These are phyloP conservation scores for Archips crataeganus DNA, from an alignment of 2,888 invertebrate genomes.

Conservation along the genomic window DNA sequence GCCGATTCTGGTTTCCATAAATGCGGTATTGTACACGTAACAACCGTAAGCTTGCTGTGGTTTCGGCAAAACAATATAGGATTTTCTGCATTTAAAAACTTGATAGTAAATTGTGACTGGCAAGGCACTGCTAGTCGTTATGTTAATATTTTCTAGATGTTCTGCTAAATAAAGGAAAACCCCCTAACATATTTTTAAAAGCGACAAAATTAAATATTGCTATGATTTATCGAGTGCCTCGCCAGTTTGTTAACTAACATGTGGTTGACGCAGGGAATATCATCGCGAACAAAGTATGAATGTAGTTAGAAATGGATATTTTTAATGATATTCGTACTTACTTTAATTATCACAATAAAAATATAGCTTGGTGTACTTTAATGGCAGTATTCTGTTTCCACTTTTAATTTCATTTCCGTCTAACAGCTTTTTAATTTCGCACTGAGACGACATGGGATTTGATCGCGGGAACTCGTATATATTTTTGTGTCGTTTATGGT, in stretches of 20 bases:
- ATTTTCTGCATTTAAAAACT: conserved; percentile 15
- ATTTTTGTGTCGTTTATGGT: conserved; percentile 40
- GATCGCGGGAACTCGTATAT: conserved; percentile 34
- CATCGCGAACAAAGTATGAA: conserved; percentile 38
- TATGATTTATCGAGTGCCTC: not conserved
- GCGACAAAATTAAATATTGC: not conserved
- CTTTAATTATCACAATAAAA: conserved; percentile 28
- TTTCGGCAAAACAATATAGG: conserved; percentile 5
- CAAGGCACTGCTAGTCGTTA: not conserved
- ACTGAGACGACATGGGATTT: conserved; percentile 23
- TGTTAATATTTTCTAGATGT: not conserved
- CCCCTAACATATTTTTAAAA: not conserved
- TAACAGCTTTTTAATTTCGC: conserved; percentile 10
- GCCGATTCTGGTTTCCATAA: conserved; percentile 39
- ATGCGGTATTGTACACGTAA: conserved; percentile 28
- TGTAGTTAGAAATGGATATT: conserved; percentile 17
- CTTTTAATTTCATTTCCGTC: conserved; percentile 27
- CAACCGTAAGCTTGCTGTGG: conserved; percentile 19
- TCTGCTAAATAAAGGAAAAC: too few relatives aligned
- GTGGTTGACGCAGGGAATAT: conserved; percentile 11
- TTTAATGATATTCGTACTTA: conserved; percentile 33
- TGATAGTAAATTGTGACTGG: not conserved
- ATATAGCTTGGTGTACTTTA: conserved; percentile 35
- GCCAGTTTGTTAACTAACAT: not conserved
- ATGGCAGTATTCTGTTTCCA: conserved; percentile 34